Base-by-base conservation (phyloP, 2,888 invertebrate genomes). In the Acrobasis suavella region DNA sequence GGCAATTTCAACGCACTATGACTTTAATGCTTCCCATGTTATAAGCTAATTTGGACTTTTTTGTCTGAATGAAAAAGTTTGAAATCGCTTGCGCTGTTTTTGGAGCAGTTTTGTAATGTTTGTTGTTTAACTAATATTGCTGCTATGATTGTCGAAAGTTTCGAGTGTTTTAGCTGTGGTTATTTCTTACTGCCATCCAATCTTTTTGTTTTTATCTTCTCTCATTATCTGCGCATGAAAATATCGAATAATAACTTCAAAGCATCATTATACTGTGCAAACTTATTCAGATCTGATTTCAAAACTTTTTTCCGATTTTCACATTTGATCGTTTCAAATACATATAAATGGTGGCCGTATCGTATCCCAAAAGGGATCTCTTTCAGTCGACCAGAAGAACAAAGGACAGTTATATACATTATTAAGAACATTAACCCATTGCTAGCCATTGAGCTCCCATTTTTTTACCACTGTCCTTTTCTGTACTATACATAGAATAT, bases 91-190 rank as follows among this genome's bases (percentile, higher is more conserved):
- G 55, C 59, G 22, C 9, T 51, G 22, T 52, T 50, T 56, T 60
- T 60, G 37, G 50, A 56, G 55, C 46, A 42, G 39, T 56, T 56
- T 56, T 46, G 56, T 56, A 56, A 56, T 42, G 56, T 56, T 42
- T 42, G 56, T 55, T 55, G 55, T 56, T 56, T 42, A 55, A 22
- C 42, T 12, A 16, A 56, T 56, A 42, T 56, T 42, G 39, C 55
- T 42, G 56, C 22, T 16, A 46, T 42, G 56, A 42, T 56, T 17
- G 39, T 56, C 56, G 42, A 56, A 56, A 56, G 56, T 56, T 56
- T 14, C 3, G 38, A 10, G 39, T 56, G 17, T 42, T 46, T 46
- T 46, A 46, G 15, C 17, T 56, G 42, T 39, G 17, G 51, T 51
- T 22, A 16, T 10, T 39, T 12, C 14, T 42, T 17, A 56, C 42